phyloP scores from a whole-genome alignment of 2,888 invertebrate species.

The Parascotia fuliginaria region DNA sequence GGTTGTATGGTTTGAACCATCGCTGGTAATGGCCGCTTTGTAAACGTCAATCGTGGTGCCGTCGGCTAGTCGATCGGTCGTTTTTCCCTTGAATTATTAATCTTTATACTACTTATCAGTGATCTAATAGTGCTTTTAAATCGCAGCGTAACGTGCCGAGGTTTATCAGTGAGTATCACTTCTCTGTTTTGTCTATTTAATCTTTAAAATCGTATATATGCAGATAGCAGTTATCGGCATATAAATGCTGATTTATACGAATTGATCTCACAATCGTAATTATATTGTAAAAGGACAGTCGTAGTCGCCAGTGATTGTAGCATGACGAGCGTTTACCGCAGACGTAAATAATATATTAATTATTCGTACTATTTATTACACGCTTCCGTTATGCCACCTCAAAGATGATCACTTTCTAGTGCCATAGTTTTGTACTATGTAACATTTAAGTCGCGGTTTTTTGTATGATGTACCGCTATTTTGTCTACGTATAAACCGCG shows the following conservation, averaged over 20 bases:
- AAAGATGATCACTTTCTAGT: not conserved
- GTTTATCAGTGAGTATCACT: conserved; percentile 57
- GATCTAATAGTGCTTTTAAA: conserved; percentile 48
- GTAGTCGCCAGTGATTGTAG: conserved; percentile 45
- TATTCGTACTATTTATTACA: not conserved
- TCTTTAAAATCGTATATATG: conserved; percentile 23
- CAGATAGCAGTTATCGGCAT: conserved; percentile 41
- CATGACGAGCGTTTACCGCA: conserved; percentile 39
- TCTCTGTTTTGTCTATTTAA: conserved; percentile 31
- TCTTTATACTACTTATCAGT: conserved; percentile 55
- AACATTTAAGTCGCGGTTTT: not conserved
- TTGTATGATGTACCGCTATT: conserved; percentile 1
- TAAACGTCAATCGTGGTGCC: conserved; percentile 53
- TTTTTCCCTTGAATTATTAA: conserved; percentile 46
- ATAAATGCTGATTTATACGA: conserved; percentile 47
- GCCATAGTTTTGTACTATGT: not conserved
- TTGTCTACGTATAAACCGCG: not conserved
- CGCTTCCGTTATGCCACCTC: not conserved
- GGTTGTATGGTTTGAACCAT: conserved; percentile 20
- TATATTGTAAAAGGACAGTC: conserved; percentile 36
- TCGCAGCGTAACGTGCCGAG: conserved; percentile 44
- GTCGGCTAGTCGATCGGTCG: conserved; percentile 50
- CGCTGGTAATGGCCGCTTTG: conserved; percentile 40
- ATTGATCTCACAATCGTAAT: conserved; percentile 45
- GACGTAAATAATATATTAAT: conserved; percentile 18